phyloP scores from a whole-genome alignment of 2,888 invertebrate genomes.

The Zygothrica quintamaculata region DNA sequence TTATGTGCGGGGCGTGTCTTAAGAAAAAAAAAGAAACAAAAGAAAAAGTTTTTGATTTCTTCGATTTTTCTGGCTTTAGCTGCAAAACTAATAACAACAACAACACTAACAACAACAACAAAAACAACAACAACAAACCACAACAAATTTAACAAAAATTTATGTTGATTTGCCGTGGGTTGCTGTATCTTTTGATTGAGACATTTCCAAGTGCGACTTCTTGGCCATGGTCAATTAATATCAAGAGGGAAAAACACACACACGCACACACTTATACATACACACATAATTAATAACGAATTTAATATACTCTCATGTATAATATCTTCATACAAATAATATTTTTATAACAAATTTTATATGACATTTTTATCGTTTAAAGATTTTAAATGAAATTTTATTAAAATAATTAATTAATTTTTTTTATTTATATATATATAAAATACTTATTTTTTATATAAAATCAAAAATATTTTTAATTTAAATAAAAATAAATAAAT shows the following conservation, averaged over 20 bases:
- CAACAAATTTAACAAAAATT: constrained; percentile 46
- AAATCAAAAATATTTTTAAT: no score
- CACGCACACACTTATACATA: constrained; percentile 17
- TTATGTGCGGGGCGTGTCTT: constrained; percentile 63
- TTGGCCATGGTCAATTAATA: constrained; percentile 79
- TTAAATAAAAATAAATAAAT: no score
- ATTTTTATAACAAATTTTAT: no score
- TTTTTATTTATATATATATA: no score
- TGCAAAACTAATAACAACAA: constrained; percentile 25
- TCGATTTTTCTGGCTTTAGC: constrained; percentile 54
- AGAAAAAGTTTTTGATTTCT: constrained; percentile 69
- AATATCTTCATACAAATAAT: neutral
- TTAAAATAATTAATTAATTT: no score
- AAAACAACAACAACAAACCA: constrained; percentile 28
- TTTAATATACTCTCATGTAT: constrained; percentile 2
- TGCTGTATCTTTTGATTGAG: constrained; percentile 72
- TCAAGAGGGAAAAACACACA: constrained; percentile 37
- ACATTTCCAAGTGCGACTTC: constrained; percentile 80
- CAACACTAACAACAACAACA: constrained; percentile 18
- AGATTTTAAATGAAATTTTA: no score
- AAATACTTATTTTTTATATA: no score
- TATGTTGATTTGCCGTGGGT: constrained; percentile 77
- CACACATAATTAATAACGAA: neutral
- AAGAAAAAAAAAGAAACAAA: constrained; percentile 66
- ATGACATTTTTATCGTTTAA: no score